Conservation (phyloP, 2,113 vertebrate species). For the Albula glossodonta region DNA sequence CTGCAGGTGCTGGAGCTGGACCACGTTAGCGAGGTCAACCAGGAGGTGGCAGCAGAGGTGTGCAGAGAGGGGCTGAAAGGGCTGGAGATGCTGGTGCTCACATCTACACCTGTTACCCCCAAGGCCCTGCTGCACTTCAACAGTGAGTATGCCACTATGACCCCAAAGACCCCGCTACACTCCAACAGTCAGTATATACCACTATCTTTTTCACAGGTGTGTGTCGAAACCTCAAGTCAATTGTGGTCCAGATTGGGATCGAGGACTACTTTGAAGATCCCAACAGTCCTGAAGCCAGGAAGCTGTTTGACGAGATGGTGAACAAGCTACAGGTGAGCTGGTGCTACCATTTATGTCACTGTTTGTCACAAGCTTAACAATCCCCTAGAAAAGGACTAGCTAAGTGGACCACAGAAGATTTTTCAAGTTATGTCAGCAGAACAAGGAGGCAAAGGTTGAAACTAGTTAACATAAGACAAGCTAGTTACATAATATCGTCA, state of each 20-base stretch:
- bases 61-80: conserved; percentile 82
- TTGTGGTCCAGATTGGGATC: conserved; percentile 81
- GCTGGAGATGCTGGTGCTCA: conserved; percentile 83
- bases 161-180: neutral
- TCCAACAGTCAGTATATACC: neutral
- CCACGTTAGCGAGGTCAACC: conserved; percentile 83
- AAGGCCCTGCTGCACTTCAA: conserved; percentile 87
- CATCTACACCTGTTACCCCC: conserved; percentile 82
- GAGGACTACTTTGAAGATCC: conserved; percentile 89
- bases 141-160: conserved; percentile 17
- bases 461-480: too few relatives aligned
- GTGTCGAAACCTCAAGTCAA: conserved; percentile 80
- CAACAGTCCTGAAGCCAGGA: conserved; percentile 80
- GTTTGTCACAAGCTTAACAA: neutral
- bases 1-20: conserved; percentile 88
- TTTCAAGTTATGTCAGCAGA: too few relatives aligned
- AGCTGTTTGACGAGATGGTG: conserved; percentile 87
- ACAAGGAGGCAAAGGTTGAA: too few relatives aligned
- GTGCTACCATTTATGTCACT: neutral
- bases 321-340: conserved; percentile 81
- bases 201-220: conserved; percentile 64
- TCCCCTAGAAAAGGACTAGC: neutral
- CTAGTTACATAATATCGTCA: too few relatives aligned
- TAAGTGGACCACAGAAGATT: too few relatives aligned
- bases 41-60: conserved; percentile 82